Base-by-base conservation (phyloP, 2,888 invertebrate species). In the Malthinus seriepunctatus region DNA sequence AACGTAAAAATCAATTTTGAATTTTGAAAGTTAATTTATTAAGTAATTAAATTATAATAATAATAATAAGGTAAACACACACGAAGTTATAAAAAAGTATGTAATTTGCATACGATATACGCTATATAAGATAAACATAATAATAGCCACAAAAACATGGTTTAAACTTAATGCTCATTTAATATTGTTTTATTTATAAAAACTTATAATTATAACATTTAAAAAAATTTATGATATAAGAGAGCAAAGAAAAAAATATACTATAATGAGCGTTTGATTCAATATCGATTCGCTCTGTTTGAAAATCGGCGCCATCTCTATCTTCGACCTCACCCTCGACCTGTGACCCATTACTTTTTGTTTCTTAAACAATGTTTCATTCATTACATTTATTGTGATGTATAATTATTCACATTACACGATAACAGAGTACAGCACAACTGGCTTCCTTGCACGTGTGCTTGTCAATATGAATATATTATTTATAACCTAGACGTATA, bases 281-380 rank as follows among this genome's bases (percentile, higher is more conserved):
- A n/a, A 15, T 62, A 62, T 53, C 61, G 60, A 52, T 59, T 58
- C 61, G 65, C 62, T 63, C 63, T 62, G 66, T 59, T 66, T 65
- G 67, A 65, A 61, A 66, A 67, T 66, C 67, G 68, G 68, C 68
- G 68, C 68, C 68, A 67, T 61, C 63, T 65, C 54, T 68, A 66
- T 67, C 67, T 60, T 14, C 59, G 64, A 62, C 66, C 64, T 58
- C 62, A 63, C 63, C 66, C 62, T 51, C 65, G 64, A 67, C 66
- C 65, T 67, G 42, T 51, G 62, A 63, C 66, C 66, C 60, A 37
- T 51, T 60, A 53, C 59, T 60, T 60, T 61, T 60, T 51, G 56
- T 37, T 51, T 50, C 47, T 56, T 47, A 51, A 54, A 59, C 59
- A 59, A 54, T 59, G 59, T 59, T 59, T 59, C 59, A 59, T 59